These are phyloP conservation scores for Clistopyga incitator DNA, from an alignment of 2,888 invertebrate genomes.

Conservation along the genomic window DNA sequence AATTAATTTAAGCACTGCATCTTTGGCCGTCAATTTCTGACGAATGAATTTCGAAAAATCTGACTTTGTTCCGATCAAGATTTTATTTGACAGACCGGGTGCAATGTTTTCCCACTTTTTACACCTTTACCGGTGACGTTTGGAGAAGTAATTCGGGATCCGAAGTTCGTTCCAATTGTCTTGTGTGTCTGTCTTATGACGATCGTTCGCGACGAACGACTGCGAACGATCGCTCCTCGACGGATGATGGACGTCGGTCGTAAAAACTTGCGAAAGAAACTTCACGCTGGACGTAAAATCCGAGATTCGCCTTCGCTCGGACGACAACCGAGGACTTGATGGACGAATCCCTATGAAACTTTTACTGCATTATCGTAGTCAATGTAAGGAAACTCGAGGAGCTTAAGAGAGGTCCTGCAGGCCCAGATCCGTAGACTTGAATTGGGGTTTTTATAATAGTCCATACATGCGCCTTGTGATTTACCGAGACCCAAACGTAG, in stretches of 20 bases:
- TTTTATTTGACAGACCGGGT: not conserved
- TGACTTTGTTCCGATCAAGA: no score
- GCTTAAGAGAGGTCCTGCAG: constrained; percentile 5
- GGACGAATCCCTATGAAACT: constrained; percentile 67
- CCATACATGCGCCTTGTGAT: not conserved
- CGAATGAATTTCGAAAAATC: no score
- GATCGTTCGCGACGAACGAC: constrained; percentile 23
- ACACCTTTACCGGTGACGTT: not conserved
- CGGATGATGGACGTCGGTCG: constrained; percentile 64
- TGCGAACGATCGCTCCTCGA: not conserved
- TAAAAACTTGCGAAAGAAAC: constrained; percentile 76
- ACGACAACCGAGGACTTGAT: constrained; percentile 51
- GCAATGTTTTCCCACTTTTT: not conserved
- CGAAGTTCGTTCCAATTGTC: constrained; percentile 5
- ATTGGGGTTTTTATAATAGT: not conserved
- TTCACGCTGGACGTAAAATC: constrained; percentile 72
- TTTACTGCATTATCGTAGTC: constrained; percentile 70
- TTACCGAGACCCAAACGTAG: not conserved
- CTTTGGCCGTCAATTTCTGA: no score
- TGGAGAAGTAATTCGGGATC: not conserved
- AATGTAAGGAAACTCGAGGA: constrained; percentile 15
- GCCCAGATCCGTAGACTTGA: not conserved
- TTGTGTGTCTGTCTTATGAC: constrained; percentile 7
- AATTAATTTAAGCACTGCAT: no score
- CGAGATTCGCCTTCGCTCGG: constrained; percentile 62